Evolutionary conservation across 2,797 vertebrate genomes (phyloP), one percentile per base, ranked within the genome.

Genomic region (Dendrocincla tyrannina): DNA sequence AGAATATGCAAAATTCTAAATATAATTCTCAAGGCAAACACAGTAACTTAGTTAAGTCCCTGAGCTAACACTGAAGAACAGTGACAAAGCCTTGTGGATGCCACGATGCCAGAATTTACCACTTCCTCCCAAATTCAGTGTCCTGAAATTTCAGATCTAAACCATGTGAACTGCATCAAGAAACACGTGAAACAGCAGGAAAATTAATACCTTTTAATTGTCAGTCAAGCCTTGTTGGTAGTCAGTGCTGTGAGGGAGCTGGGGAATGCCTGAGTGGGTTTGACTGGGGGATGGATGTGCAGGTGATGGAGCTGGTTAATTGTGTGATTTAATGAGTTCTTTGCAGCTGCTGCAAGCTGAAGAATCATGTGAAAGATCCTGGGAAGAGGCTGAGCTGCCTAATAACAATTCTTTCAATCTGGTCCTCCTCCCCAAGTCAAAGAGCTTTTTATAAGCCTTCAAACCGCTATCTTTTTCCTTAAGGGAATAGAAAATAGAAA

Each of bases 241-340:
- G 55, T 17, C 44, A 60, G 41, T 37, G 50, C 67, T 89, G 9
- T 32, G 24, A 35, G 39, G 52, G 39, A 30, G 10, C 2, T 1
- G 20, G 2, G 24, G 41, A 53, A 4, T 14, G 23, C 19, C 27
- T 73, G 44, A 13, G 3, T 59, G 64, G 37, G 7, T n/a, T 53
- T 46, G 56, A 24, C 14, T 39, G 69, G 39, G 47, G 37, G 53
- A 24, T 75, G 25, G 58, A 3, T 27, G 5, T 58, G 41, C 42
- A 53, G 85, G 27, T 76, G 78, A 69, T 84, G 52, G 59, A 27
- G 52, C 87, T 87, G 70, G 30, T 70, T 76, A 74, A 63, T 66
- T 67, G 22, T 41, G 55, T 49, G 53, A 25, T 80, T 50, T 64
- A 35, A 39, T 75, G 73, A 78, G 88, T 42, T 60, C 46, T 86